Evolutionary conservation across 53 echinoderm and acorn worm genomes (phyloP), one percentile per base, ranked within the genome.

Genomic region (Stichopus horrens): DNA sequence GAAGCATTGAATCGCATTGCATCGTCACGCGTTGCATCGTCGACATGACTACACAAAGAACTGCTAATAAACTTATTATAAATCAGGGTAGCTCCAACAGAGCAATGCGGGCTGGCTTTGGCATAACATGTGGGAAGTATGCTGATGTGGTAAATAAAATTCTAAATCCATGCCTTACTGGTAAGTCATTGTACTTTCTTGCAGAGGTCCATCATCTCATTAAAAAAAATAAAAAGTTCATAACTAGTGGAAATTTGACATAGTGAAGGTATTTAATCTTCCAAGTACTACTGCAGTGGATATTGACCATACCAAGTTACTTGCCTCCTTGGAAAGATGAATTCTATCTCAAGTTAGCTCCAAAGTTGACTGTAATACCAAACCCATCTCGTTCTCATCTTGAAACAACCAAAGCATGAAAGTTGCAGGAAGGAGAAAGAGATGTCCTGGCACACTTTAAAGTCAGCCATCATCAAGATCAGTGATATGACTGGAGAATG

Each of bases 161-260:
- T n/a, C 23, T 53, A 52, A 37, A 79, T 79, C 54, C 79, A 53
- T 52, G 53, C 16, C 7, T 52, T 52, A 52, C 5, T 54, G 79
- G 79, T 1, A 51, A 54, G 52, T 51, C 52, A 52, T 22, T 78
- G 37, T 78, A 78, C 37, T 78, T 78, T 23, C 2, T 78, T 78
- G 37, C 79, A 79, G 79, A 54, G 58, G 84, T 84, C 55, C 67
- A 58, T 13, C 91, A 92, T 55, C 11, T 94, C 2, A 59, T 94
- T n/a, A 94, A 94, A 78, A 92, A 92, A 37, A 37, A 76, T 94
- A 6, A 94, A 94, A 83, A 73, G 83, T 57, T 9, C 66, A 63
- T 84, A 23, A 37, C 22, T 66, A 59, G 63, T 0, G 37, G 37
- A 37, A 22, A 21, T 23, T 16, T 7, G 7, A 74, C 53, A 84